Base-by-base conservation (phyloP, 2,113 vertebrate genomes). In the Pollimyrus isidori region DNA sequence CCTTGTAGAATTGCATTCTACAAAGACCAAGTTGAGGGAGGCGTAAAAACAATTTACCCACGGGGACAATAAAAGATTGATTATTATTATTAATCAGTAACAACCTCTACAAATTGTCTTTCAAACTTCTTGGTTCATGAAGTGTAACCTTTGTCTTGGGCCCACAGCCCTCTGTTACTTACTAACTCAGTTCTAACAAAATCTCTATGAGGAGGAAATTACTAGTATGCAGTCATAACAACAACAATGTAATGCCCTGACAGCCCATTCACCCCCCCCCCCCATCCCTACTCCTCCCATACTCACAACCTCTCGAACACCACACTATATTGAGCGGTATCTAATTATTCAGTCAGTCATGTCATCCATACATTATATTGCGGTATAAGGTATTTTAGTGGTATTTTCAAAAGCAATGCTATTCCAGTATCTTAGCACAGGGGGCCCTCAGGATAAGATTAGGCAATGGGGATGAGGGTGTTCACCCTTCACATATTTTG, bases 81-180 rank as follows among this genome's bases (percentile, higher is more conserved):
- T 52, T 15, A 52, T 52, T 52, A 50, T 50, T 50, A 49, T 88
- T 88, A 88, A 88, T 88, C 39, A 88, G 42, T 69, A 62, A 88
- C 58, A n/a, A 11, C 87, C 56, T 69, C 9, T 26, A 48, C 39
- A 69, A 23, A 65, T 42, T 56, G 4, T 45, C 21, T 58, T 35
- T 39, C 52, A 87, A 11, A 56, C 30, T 26, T 58, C 30, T 85
- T 49, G 48, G 42, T 50, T 85, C 83, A 85, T 49, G 15, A 49
- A 85, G 83, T 45, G 45, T 85, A 26, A 85, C 21, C 82, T n/a
- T 49, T 13, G 23, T 49, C 21, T 49, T 48, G 46, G 46, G 42
- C 3, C 82, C 9, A 48, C 46, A 21, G 46, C 42, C 39, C 26
- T 85, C 45, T 21, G 23, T 46, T n/a, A 49, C 46, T 49, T 49